phyloP scores from a whole-genome alignment of 2,888 invertebrate species.

The Candidula unifasciata region DNA sequence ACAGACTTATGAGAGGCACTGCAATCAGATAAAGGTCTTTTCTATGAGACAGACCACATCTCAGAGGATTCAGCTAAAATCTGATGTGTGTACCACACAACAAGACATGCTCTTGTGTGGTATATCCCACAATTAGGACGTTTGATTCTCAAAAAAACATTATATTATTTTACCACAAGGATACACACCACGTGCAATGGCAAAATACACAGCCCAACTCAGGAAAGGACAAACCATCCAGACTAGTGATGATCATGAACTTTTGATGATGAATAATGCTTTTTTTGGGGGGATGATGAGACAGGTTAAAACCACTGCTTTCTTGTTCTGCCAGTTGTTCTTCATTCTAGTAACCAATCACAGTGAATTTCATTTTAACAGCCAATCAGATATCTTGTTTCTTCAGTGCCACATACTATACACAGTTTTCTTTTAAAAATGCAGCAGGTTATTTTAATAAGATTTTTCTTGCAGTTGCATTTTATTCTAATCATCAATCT shows the following conservation, averaged over 20 bases:
- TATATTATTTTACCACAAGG: no score
- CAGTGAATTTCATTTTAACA: no score
- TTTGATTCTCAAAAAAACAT: not conserved
- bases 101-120: not conserved
- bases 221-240: not conserved
- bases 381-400: not conserved
- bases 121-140: not conserved
- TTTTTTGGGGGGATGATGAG: no score
- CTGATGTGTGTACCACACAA: not conserved
- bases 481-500: no score
- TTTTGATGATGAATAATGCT: no score
- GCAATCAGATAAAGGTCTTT: not conserved
- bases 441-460: not conserved
- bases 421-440: not conserved
- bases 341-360: no score
- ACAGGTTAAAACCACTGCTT: no score
- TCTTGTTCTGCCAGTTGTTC: no score
- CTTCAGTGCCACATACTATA: not conserved
- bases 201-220: no score
- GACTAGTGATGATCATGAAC: no score
- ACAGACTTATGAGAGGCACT: not conserved
- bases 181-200: no score
- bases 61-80: not conserved
- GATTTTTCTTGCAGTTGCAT: no score
- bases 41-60: not conserved